Base-by-base conservation (phyloP, 2,797 vertebrate genomes). In the Darevskia nairensis region DNA sequence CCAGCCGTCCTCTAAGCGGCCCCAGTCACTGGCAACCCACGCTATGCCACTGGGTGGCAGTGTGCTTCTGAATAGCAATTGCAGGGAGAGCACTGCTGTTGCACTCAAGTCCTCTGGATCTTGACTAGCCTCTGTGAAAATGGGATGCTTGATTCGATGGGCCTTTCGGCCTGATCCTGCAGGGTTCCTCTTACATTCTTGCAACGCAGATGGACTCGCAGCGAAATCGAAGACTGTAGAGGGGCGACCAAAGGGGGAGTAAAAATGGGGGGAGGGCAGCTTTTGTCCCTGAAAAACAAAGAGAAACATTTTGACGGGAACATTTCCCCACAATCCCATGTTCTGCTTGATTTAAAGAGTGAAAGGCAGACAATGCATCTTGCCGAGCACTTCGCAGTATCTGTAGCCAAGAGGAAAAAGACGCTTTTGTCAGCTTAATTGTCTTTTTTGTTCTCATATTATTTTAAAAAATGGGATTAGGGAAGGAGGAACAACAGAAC, bases 391-490 rank as follows among this genome's bases (percentile, higher is more conserved):
- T 89, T 80, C 76, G 85, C 3, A 4, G 32, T 76, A 66, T 91
- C 44, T 89, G 50, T 71, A 90, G 92, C 89, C 76, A 80, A 82
- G 21, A 10, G 86, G 87, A n/a, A 89, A 84, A 90, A 84, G 7
- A 46, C 44, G 0, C 4, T 69, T 89, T 84, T 50, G 59, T 82
- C 69, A 41, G 3, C 64, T 1, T 90, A 81, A 90, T 88, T 85
- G 82, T 32, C 27, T 72, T 68, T 41, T 64, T 86, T 82, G 8
- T 78, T 74, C 29, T 77, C 87, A 46, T 72, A 27, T 91, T 84
- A 85, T 11, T 87, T 25, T 87, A 78, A 91, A 85, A 90, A 87
- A 87, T 71, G 23, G 71, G 85, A 93, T 88, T 87, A 89, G 76
- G 87, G 86, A 1, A 50, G 25, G 75, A 85, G 79, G 77, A 84